Conservation (phyloP, 2,113 vertebrate species). For the Odocoileus hemionus region DNA sequence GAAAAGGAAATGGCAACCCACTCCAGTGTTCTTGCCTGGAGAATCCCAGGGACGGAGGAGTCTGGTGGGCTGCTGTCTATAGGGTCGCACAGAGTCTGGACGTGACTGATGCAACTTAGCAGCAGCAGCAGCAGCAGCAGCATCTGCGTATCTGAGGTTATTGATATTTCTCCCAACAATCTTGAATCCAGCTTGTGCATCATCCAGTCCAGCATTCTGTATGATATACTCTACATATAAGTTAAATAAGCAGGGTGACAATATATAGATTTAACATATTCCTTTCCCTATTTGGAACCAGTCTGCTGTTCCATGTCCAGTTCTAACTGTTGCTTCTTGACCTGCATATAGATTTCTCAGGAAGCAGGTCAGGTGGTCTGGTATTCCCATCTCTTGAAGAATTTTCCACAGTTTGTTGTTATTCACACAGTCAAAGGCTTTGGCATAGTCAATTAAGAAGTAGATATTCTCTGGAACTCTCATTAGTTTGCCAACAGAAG, state of each 20-base stretch:
- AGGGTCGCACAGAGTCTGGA: too few relatives aligned
- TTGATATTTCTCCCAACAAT: neutral
- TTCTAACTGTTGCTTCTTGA: neutral
- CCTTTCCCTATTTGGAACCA: neutral
- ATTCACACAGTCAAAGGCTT: neutral
- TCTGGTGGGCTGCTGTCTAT: too few relatives aligned
- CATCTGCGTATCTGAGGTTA: neutral
- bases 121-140: too few relatives aligned
- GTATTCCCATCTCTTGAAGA: neutral
- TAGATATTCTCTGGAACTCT: neutral
- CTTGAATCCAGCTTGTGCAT: neutral
- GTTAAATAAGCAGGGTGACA: neutral
- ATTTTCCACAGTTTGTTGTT: neutral
- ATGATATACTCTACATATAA: neutral
- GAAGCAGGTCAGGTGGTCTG: neutral
- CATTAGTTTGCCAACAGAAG: neutral
- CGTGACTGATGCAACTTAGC: too few relatives aligned
- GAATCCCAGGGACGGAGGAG: too few relatives aligned
- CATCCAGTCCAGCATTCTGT: rapidly evolving
- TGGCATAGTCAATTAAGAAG: neutral
- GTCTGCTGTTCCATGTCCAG: neutral
- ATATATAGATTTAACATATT: neutral
- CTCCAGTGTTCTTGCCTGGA: too few relatives aligned
- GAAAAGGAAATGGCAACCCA: too few relatives aligned
- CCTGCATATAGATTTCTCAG: neutral